Percentiles rank a stretch among this genome's conserved stretches.
Conservation (phyloP, 2,888 invertebrate genomes). For the Balanococcus diminutus region DNA sequence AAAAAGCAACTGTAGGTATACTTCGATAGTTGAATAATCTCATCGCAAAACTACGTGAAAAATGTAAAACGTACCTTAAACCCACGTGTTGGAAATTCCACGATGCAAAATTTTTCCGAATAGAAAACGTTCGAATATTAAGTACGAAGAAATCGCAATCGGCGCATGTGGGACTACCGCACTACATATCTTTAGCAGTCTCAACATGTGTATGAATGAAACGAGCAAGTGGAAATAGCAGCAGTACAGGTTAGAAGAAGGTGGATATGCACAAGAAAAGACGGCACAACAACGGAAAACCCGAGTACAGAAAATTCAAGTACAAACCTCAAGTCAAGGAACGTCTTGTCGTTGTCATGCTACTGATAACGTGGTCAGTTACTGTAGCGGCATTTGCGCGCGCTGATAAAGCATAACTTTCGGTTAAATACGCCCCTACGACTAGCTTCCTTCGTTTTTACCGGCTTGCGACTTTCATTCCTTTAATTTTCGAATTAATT, state of each 20-base stretch:
- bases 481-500: slow-evolving; percentile 8
- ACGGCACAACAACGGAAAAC: slow-evolving; percentile 18
- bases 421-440: slow-evolving; percentile 31
- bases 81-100: background rate
- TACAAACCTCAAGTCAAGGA: slow-evolving; percentile 26
- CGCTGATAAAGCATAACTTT: slow-evolving; percentile 34
- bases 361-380: slow-evolving; percentile 40
- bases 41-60: background rate
- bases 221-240: slow-evolving; percentile 29
- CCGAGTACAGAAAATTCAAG: slow-evolving; percentile 33
- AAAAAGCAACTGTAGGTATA: too few species aligned
- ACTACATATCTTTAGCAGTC: slow-evolving; percentile 39
- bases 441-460: background rate
- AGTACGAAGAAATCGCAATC: slow-evolving; percentile 2
- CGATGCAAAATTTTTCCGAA: background rate
- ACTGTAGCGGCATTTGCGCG: slow-evolving; percentile 36
- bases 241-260: slow-evolving; percentile 20
- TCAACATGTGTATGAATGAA: slow-evolving; percentile 42
- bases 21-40: background rate
- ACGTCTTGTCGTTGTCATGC: background rate
- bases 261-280: slow-evolving; percentile 40
- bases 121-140: background rate
- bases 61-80: background rate
- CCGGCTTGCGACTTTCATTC: slow-evolving; percentile 36
- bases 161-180: slow-evolving; percentile 37